phyloP scores from a whole-genome alignment of 2,888 invertebrate species.

The Caenorhabditis becei region DNA sequence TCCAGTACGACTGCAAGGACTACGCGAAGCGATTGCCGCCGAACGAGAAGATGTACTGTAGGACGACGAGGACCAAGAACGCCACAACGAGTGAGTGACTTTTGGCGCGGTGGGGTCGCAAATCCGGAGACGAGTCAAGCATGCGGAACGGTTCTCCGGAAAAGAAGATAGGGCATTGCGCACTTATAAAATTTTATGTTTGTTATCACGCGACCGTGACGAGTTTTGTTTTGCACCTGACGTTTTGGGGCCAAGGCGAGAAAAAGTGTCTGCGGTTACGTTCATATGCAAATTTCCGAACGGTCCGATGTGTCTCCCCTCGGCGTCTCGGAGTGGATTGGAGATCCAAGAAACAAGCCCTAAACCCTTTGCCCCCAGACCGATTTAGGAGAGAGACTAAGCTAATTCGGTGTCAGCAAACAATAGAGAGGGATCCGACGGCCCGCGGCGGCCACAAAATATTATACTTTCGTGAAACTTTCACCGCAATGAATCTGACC shows the following conservation, averaged over 20 bases:
- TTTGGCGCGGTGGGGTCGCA: no score
- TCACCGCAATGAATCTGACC: slow-evolving; percentile 28
- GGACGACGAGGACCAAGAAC: slow-evolving; percentile 73
- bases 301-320: neutral
- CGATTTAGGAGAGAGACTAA: slow-evolving; percentile 27
- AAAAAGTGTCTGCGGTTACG: neutral
- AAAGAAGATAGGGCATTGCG: slow-evolving; percentile 13
- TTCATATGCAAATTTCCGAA: slow-evolving; percentile 16
- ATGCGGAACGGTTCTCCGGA: slow-evolving; percentile 24
- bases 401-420: slow-evolving; percentile 54
- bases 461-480: slow-evolving; percentile 61
- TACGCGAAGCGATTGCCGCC: slow-evolving; percentile 65
- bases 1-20: slow-evolving; percentile 73
- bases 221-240: neutral
- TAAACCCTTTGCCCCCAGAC: slow-evolving; percentile 37
- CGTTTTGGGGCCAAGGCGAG: slow-evolving; percentile 15
- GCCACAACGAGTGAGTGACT: slow-evolving; percentile 67
- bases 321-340: neutral
- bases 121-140: slow-evolving; percentile 14
- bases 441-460: slow-evolving; percentile 25
- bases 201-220: slow-evolving; percentile 32
- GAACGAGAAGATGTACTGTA: slow-evolving; percentile 73
- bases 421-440: slow-evolving; percentile 17
- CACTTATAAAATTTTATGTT: slow-evolving; percentile 32
- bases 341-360: slow-evolving; percentile 6